These are phyloP conservation scores for Drosophila navojoa DNA, from an alignment of 1,140 invertebrate genomes.

Conservation along the genomic window DNA sequence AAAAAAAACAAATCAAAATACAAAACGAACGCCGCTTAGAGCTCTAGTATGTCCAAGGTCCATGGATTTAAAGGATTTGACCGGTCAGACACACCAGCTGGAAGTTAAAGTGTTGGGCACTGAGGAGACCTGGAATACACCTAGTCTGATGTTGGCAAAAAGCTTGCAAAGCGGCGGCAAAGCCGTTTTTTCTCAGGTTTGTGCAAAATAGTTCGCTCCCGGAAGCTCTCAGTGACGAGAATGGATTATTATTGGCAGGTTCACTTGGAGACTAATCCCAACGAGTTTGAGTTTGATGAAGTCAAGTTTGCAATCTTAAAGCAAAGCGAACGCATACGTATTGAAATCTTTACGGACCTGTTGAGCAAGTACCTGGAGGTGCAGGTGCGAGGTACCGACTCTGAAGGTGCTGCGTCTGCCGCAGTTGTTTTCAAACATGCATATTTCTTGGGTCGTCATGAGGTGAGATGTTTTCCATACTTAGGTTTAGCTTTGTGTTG, in stretches of 20 bases:
- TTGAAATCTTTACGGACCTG: slow-evolving; percentile 92
- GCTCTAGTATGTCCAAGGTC: slow-evolving; percentile 84
- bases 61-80: slow-evolving; percentile 87
- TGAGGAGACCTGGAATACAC: slow-evolving; percentile 93
- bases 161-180: slow-evolving; percentile 87
- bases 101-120: slow-evolving; percentile 90
- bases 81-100: slow-evolving; percentile 88
- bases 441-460: slow-evolving; percentile 91
- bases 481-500: background rate
- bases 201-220: slow-evolving; percentile 57
- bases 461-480: slow-evolving; percentile 85
- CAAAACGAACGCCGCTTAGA: slow-evolving; percentile 80
- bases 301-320: slow-evolving; percentile 86
- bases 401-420: background rate
- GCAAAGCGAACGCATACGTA: slow-evolving; percentile 87
- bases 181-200: slow-evolving; percentile 92
- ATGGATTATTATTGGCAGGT: slow-evolving; percentile 83
- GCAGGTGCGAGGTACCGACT: slow-evolving; percentile 84
- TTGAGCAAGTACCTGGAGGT: slow-evolving; percentile 89
- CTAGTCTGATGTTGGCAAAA: slow-evolving; percentile 90
- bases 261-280: slow-evolving; percentile 87
- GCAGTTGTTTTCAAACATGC: slow-evolving; percentile 86
- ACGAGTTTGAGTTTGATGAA: slow-evolving; percentile 88
- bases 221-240: background rate
- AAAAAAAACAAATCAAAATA: slow-evolving; percentile 53